phyloP scores from a whole-genome alignment of 2,113 vertebrate genomes.

The Vulpes vulpes region DNA sequence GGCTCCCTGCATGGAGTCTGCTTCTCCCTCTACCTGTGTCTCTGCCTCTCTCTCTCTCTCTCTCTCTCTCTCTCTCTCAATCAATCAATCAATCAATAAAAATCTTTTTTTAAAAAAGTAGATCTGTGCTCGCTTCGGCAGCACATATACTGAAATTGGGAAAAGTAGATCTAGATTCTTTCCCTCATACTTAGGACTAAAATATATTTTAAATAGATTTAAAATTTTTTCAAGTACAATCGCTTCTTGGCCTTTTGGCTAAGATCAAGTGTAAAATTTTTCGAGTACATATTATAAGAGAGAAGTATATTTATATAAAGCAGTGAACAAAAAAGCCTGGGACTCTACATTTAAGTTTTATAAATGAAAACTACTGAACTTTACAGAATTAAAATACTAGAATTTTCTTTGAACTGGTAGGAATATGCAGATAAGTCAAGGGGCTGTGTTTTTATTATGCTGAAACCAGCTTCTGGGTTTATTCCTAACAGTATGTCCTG shows the following conservation, averaged over 20 bases:
- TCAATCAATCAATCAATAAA: no score
- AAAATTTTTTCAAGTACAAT: background rate
- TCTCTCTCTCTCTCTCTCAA: no score
- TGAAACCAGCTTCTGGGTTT: constrained; percentile 32
- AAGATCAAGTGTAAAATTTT: background rate
- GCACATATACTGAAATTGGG: no score
- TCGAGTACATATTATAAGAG: constrained; percentile 30
- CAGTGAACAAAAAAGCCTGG: background rate
- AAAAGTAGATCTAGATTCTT: background rate
- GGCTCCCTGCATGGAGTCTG: no score
- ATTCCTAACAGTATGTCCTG: background rate
- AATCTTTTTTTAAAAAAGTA: no score
- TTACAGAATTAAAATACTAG: background rate
- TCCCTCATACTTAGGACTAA: background rate
- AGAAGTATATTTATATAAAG: background rate
- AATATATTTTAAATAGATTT: constrained; percentile 2
- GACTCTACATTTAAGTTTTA: constrained; percentile 30
- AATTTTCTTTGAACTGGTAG: constrained; percentile 55
- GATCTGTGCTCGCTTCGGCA: no score
- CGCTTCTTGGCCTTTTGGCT: no score
- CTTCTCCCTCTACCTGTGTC: no score
- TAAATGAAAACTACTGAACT: constrained; percentile 21
- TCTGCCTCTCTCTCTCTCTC: no score
- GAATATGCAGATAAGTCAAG: background rate
- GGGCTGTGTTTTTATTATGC: background rate